These are phyloP conservation scores for Paracentrotus lividus DNA, from an alignment of 53 echinoderm and acorn worm species.

Conservation along the genomic window DNA sequence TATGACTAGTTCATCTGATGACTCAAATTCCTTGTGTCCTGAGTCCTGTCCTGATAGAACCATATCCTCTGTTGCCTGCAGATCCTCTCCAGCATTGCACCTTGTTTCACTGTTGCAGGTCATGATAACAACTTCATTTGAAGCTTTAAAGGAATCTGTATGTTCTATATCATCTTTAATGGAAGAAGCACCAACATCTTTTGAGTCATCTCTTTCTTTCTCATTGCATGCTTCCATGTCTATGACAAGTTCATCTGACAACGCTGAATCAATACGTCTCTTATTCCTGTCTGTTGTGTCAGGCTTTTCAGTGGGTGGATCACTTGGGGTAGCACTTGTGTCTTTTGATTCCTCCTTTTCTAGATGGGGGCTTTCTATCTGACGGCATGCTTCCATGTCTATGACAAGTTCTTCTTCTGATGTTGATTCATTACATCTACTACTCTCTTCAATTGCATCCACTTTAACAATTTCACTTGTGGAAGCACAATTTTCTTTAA, in stretches of 20 bases:
- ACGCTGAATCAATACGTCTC: neutral
- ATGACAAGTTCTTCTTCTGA: constrained; percentile 19
- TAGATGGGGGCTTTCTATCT: neutral
- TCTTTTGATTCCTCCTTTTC: neutral
- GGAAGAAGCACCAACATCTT: neutral
- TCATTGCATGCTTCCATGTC: neutral
- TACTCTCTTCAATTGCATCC: neutral
- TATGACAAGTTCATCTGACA: neutral
- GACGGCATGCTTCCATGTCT: neutral
- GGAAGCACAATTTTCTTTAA: neutral
- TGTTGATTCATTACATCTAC: neutral
- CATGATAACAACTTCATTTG: neutral
- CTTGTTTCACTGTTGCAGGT: neutral
- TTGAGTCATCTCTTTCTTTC: neutral
- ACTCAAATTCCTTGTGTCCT: neutral
- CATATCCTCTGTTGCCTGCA: neutral
- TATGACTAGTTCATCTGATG: neutral
- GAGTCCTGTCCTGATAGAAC: neutral
- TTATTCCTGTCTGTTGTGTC: neutral
- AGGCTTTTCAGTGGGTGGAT: neutral
- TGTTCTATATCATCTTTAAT: neutral
- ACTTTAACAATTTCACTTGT: neutral
- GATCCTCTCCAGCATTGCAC: neutral
- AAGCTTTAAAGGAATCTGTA: neutral
- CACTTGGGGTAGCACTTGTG: neutral